A percentile compares a stretch with the other conserved stretches of the same genome.
Conservation (phyloP, 2,797 vertebrate species). For the Muraenolepis orangiensis region DNA sequence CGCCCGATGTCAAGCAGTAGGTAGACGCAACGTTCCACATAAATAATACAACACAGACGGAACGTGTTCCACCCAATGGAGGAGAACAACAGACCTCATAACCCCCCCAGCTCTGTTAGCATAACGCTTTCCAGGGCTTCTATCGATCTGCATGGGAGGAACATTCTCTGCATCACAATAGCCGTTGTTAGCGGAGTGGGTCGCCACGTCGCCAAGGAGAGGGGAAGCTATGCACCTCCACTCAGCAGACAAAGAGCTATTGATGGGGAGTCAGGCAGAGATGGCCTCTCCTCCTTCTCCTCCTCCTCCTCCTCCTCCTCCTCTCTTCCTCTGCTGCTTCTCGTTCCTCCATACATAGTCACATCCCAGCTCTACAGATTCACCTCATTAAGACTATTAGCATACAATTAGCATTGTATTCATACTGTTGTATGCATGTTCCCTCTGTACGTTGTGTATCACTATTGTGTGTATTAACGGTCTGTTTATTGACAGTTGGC, state of each 20-base stretch:
- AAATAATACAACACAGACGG: background rate
- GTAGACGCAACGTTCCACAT: background rate
- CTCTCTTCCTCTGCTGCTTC: too few relatives aligned
- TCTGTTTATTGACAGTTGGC: too few relatives aligned
- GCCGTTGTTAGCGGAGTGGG: background rate
- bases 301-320: background rate
- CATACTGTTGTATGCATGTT: too few relatives aligned
- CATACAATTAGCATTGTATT: too few relatives aligned
- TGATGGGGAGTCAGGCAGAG: slow-evolving; percentile 38
- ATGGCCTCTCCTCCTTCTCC: background rate
- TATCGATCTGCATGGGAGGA: background rate
- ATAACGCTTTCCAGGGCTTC: background rate
- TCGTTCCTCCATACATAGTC: background rate
- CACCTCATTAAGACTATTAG: too few relatives aligned
- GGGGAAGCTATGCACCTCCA: slow-evolving; percentile 33
- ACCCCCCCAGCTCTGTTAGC: background rate
- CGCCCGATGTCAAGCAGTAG: too few relatives aligned
- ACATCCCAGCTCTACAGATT: background rate
- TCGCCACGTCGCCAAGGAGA: slow-evolving; percentile 26
- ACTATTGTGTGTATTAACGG: too few relatives aligned
- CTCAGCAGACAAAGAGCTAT: slow-evolving; percentile 64
- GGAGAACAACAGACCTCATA: background rate
- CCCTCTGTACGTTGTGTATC: too few relatives aligned
- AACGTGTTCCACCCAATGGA: background rate
- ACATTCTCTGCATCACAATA: background rate